Base-by-base conservation (phyloP, 1,140 invertebrate species). In the Ridgeia piscesae region DNA sequence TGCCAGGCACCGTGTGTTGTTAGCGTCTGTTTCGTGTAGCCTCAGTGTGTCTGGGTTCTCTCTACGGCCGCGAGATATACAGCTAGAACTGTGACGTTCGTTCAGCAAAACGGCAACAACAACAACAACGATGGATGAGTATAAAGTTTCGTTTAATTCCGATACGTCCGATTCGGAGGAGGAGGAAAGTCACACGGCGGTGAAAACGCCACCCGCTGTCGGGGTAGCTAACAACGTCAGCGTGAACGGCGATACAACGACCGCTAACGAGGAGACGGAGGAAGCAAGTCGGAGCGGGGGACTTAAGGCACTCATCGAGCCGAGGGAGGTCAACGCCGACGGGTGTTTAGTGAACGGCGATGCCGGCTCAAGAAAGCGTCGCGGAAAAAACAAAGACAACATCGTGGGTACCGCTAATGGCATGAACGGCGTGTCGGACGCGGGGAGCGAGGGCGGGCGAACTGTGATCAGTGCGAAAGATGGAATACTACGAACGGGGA, bases 61-160 rank as follows among this genome's bases (percentile, higher is more conserved):
- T 4, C 0, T 21, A 21, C 58, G 27, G 27, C 17, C 58, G 2
- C 58, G 2, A 27, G 11, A 77, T 21, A 77, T 77, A 31, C 17
- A 77, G 2, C 11, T 9, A 21, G 58, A 77, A 17, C 58, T 77
- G 58, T 31, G 27, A 77, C 58, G 27, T 77, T 31, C 58, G 27
- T 77, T 77, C 89, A 33, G 6, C 6, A 34, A 90, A n/a, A n/a
- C n/a, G n/a, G n/a, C n/a, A n/a, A 21, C 91, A n/a, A 42, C 34
- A 91, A 42, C 34, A 34, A 34, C 33, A 14, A 91, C 31, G 91
- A 89, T 34, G 48, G 91, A 92, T 89, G 88, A 88, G 14, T 92
- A 88, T 42, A 42, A 88, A 33, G 91, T 92, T 34, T 92, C 91
- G n/a, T 92, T 92, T 77, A 92, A 92, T 89, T 92, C 91, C 58